Evolutionary conservation across 2,797 vertebrate species (phyloP), one percentile per base, ranked within the genome.

Genomic region (Rhinella marina): DNA sequence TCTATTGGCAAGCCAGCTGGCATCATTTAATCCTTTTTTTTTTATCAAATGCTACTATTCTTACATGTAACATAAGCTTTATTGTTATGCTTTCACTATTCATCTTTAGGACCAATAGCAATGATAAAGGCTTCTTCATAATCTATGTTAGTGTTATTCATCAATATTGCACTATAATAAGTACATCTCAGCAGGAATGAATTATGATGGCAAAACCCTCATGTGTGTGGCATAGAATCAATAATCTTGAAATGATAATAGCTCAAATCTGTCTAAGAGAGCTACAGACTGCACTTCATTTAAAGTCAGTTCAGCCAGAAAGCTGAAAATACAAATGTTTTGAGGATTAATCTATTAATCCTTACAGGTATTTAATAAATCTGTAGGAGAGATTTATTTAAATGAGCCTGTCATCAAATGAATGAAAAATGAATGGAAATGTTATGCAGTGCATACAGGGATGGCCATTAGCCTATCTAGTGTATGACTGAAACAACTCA

Each of bases 211-310:
- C 32, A 80, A 87, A 86, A 87, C 66, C 78, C 73, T 86, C 72
- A 79, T 89, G 81, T 86, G 84, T 85, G 62, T 89, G 88, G 75
- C 85, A 86, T 84, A 68, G 88, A 89, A 89, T 89, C 88, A 89
- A 89, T 89, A 89, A 78, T 84, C 73, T 62, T 86, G 88, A 84
- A 86, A 87, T 89, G 85, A 89, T 89, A 89, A 89, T 89, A 89
- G 85, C 88, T 89, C 88, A 89, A 81, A 89, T 79, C 85, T 89
- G 85, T 89, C 85, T 82, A 89, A 83, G 56, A 82, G 80, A 83
- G 81, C 81, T 87, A 62, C 52, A 61, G 56, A 89, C 50, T 62
- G 85, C 27, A 80, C 79, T 89, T 86, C 68, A 82, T 83, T 86
- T 86, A 83, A 83, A 81, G 84, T 80, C 70, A 82, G 68, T 76